These are phyloP conservation scores for Psylliodes chrysocephalus DNA, from an alignment of 2,888 invertebrate genomes.

Conservation along the genomic window DNA sequence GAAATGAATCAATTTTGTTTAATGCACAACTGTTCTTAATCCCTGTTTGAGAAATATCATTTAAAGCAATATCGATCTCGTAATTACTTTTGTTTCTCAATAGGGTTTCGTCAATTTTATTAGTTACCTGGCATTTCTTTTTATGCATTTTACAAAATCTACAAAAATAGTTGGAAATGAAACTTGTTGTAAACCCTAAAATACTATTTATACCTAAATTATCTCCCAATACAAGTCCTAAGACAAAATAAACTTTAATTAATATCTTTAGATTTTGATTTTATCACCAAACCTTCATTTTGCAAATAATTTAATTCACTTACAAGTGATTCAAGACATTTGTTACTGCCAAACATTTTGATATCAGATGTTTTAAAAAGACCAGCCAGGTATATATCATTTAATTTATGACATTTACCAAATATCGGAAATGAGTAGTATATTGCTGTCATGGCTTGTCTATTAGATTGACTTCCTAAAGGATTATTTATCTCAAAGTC, in stretches of 20 bases:
- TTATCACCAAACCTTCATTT: slow-evolving; percentile 12
- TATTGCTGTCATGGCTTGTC: slow-evolving; percentile 1
- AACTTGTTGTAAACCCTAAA: slow-evolving; percentile 19
- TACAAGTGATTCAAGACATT: slow-evolving; percentile 21
- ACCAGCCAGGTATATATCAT: slow-evolving; percentile 28
- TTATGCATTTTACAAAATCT: slow-evolving; percentile 24
- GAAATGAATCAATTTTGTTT: slow-evolving; percentile 23
- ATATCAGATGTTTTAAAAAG: slow-evolving; percentile 29
- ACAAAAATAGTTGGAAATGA: slow-evolving; percentile 19
- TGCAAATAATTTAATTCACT: slow-evolving; percentile 26
- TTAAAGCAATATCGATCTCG: slow-evolving; percentile 8
- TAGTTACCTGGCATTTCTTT: slow-evolving; percentile 11
- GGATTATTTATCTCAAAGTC: too few species aligned
- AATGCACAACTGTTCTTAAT: slow-evolving; percentile 15
- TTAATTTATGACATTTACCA: slow-evolving; percentile 2
- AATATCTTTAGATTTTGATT: slow-evolving; percentile 5
- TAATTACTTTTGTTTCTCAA: slow-evolving; percentile 22
- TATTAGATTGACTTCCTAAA: too few species aligned
- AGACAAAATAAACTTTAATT: slow-evolving; percentile 32
- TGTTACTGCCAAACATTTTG: slow-evolving; percentile 29
- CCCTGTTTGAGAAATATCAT: slow-evolving; percentile 19
- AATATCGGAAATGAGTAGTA: slow-evolving; percentile 6
- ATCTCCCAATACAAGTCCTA: slow-evolving; percentile 34
- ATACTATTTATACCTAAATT: slow-evolving; percentile 33
- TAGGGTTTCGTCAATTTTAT: background rate